These are phyloP conservation scores for Clarias fuscus DNA, from an alignment of 2,797 vertebrate genomes.

Conservation along the genomic window DNA sequence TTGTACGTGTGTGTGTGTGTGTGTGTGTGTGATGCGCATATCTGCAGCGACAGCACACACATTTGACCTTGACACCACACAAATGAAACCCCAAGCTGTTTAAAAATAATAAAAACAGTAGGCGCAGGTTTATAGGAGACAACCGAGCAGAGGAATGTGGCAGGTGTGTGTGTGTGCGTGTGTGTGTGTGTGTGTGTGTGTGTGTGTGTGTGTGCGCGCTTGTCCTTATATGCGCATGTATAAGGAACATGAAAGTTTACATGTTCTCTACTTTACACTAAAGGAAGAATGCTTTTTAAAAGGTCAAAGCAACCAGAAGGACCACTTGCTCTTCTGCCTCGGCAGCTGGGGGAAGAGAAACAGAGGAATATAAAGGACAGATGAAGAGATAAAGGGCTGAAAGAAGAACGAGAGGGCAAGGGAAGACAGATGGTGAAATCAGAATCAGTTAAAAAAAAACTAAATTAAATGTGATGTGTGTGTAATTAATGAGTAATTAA, in stretches of 20 bases:
- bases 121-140: background rate
- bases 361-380: background rate
- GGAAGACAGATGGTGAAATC: background rate
- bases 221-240: background rate
- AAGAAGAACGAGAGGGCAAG: background rate
- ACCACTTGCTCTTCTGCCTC: constrained; percentile 25
- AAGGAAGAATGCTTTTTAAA: background rate
- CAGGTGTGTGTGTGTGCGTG: background rate
- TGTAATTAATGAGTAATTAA: background rate
- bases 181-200: background rate
- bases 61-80: constrained; percentile 3
- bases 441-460: constrained; percentile 28
- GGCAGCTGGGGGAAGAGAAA: background rate
- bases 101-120: constrained; percentile 13
- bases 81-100: constrained; percentile 17
- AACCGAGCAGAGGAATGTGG: background rate
- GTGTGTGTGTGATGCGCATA: background rate
- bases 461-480: background rate
- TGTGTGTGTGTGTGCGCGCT: background rate
- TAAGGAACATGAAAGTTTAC: background rate
- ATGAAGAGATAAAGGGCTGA: background rate
- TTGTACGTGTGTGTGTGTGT: background rate
- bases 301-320: constrained; percentile 17
- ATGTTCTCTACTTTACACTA: background rate
- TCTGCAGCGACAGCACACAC: background rate